These are phyloP conservation scores for Penaeus monodon DNA, from an alignment of 2,888 invertebrate species.

Conservation along the genomic window DNA sequence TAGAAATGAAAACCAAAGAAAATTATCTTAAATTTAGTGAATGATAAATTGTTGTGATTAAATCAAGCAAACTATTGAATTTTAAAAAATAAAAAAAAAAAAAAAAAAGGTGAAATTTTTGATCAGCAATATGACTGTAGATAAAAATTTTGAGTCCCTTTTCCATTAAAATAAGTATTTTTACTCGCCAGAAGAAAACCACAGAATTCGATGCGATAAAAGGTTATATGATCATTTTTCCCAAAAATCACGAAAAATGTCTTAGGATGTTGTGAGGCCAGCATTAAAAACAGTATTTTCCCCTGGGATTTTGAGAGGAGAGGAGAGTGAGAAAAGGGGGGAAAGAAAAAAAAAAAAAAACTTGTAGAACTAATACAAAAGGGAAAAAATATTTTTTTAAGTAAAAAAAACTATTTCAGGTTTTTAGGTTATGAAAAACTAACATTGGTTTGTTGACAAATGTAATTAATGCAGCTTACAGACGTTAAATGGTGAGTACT, in stretches of 20 bases:
- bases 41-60: constrained; percentile 23
- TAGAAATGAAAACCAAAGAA: constrained; percentile 47
- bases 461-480: constrained; percentile 21
- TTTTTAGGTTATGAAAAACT: constrained; percentile 3
- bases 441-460: constrained; percentile 19
- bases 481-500: constrained; percentile 22
- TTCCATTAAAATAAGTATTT: constrained; percentile 23
- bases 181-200: constrained; percentile 27
- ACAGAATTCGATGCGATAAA: constrained; percentile 11
- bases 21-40: constrained; percentile 27
- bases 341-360: too few species aligned
- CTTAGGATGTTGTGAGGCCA: constrained; percentile 10
- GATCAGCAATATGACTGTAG: constrained; percentile 39
- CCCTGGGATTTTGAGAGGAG: too few species aligned
- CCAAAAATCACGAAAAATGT: constrained; percentile 2
- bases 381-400: too few species aligned
- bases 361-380: too few species aligned
- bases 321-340: too few species aligned
- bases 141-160: constrained; percentile 17
- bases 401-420: constrained; percentile 5
- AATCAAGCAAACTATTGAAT: constrained; percentile 16
- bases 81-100: constrained; percentile 9
- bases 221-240: background rate
- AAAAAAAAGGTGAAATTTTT: constrained; percentile 27
- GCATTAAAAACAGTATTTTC: constrained; percentile 18